Evolutionary conservation across 2,888 invertebrate genomes (phyloP).

Genomic region (Tricholauxania praeusta): DNA sequence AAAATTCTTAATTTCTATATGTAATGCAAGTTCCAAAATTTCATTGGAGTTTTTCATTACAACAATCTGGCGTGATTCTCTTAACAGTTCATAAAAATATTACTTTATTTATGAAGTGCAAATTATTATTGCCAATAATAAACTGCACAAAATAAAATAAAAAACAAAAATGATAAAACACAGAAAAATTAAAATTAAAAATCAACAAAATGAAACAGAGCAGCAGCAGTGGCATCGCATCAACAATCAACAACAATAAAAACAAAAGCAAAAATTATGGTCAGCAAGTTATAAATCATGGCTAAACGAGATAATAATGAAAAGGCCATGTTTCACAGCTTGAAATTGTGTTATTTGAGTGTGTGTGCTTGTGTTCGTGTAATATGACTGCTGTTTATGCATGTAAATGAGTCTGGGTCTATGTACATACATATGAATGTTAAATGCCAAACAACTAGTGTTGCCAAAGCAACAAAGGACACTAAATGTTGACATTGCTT

Average conservation of each 20-base stretch:
- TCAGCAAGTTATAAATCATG: slow-evolving; percentile 33
- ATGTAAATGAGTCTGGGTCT: neutral
- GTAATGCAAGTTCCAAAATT: no score
- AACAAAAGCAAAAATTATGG: slow-evolving; percentile 28
- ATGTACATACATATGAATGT: no score
- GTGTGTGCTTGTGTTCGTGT: slow-evolving; percentile 2
- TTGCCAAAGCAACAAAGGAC: neutral
- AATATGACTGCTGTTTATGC: neutral
- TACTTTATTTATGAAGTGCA: slow-evolving; percentile 18
- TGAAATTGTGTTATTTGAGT: slow-evolving; percentile 11
- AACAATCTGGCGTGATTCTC: slow-evolving; percentile 4
- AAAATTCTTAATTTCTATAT: no score
- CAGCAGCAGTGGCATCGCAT: slow-evolving; percentile 3
- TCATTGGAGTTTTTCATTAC: neutral
- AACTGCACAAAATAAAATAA: neutral
- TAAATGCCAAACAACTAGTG: neutral
- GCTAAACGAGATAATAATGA: slow-evolving; percentile 32
- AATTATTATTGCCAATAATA: slow-evolving; percentile 23
- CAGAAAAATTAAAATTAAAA: slow-evolving; percentile 11
- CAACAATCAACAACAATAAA: slow-evolving; percentile 22
- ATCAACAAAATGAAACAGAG: slow-evolving; percentile 13
- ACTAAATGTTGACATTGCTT: no score
- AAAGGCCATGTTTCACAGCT: slow-evolving; percentile 15
- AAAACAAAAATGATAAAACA: neutral
- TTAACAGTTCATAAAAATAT: slow-evolving; percentile 11